Evolutionary conservation across 2,113 vertebrate species (phyloP).

Genomic region (Xyrauchen texanus): DNA sequence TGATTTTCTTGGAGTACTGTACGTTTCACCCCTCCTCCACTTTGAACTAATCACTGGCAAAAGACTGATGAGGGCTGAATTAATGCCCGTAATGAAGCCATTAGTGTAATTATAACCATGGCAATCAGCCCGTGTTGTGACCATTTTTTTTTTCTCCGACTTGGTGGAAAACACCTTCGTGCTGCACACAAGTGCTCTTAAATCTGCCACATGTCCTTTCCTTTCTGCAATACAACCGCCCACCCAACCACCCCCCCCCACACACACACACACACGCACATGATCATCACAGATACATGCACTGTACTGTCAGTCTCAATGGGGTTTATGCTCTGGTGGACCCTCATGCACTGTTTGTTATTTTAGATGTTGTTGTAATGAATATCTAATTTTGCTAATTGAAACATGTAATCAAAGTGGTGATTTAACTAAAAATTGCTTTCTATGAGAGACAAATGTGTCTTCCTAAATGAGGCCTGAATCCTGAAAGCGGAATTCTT

Average conservation of each 20-base stretch:
- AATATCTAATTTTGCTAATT: no score
- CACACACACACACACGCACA: not conserved
- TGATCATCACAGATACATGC: slow-evolving; percentile 35
- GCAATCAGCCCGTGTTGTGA: slow-evolving; percentile 59
- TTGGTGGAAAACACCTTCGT: slow-evolving; percentile 49
- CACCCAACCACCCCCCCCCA: slow-evolving; percentile 36
- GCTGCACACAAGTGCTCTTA: slow-evolving; percentile 34
- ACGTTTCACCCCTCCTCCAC: slow-evolving; percentile 43
- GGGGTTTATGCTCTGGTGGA: slow-evolving; percentile 37
- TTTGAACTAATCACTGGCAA: slow-evolving; percentile 57
- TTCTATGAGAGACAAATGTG: no score
- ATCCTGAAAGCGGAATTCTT: no score
- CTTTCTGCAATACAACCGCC: slow-evolving; percentile 18
- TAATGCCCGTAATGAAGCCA: slow-evolving; percentile 60
- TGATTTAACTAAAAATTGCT: no score
- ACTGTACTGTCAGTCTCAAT: slow-evolving; percentile 23
- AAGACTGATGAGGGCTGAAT: slow-evolving; percentile 58
- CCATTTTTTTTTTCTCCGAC: slow-evolving; percentile 46
- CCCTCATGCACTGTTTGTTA: no score
- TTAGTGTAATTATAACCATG: slow-evolving; percentile 60
- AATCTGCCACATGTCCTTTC: slow-evolving; percentile 24
- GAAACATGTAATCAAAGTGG: no score
- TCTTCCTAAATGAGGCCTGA: no score
- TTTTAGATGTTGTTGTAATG: no score
- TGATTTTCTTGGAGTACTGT: slow-evolving; percentile 46